These are phyloP conservation scores for Scolopax mira DNA, from an alignment of 2,113 vertebrate species.

Conservation along the genomic window DNA sequence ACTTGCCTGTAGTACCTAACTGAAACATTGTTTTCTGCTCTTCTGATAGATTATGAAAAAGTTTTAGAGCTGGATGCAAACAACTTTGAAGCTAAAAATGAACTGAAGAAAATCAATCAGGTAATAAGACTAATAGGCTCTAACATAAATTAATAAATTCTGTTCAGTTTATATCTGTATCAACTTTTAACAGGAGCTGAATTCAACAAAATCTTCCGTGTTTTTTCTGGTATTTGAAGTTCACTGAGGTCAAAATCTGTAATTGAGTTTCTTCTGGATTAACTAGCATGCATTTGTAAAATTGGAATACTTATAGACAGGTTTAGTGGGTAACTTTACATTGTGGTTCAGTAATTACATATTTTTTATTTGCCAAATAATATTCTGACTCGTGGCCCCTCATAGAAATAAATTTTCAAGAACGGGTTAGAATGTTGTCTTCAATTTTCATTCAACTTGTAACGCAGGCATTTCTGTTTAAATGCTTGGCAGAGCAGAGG, in stretches of 20 bases:
- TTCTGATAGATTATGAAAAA: slow-evolving; percentile 86
- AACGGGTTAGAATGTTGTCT: background rate
- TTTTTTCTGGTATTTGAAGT: background rate
- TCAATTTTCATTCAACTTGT: background rate
- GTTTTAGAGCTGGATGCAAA: slow-evolving; percentile 85
- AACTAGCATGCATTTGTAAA: too few relatives aligned
- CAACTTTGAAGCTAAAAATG: slow-evolving; percentile 86
- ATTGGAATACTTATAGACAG: background rate
- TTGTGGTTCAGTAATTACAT: background rate
- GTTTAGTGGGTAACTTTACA: background rate
- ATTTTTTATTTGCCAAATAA: background rate
- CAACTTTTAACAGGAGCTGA: background rate
- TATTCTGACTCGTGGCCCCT: fast-evolving
- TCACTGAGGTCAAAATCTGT: background rate
- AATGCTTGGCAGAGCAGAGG: background rate
- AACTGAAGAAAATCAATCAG: slow-evolving; percentile 86
- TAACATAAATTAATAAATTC: background rate
- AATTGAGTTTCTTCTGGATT: background rate
- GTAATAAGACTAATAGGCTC: slow-evolving; percentile 60
- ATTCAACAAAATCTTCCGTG: background rate
- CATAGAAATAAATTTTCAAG: background rate
- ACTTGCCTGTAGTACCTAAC: background rate
- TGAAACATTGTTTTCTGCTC: background rate
- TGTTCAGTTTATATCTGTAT: background rate
- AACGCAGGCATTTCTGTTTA: background rate